Evolutionary conservation across 2,888 invertebrate genomes (phyloP), one percentile per base, ranked within the genome.

Genomic region (Dolomedes plantarius): DNA sequence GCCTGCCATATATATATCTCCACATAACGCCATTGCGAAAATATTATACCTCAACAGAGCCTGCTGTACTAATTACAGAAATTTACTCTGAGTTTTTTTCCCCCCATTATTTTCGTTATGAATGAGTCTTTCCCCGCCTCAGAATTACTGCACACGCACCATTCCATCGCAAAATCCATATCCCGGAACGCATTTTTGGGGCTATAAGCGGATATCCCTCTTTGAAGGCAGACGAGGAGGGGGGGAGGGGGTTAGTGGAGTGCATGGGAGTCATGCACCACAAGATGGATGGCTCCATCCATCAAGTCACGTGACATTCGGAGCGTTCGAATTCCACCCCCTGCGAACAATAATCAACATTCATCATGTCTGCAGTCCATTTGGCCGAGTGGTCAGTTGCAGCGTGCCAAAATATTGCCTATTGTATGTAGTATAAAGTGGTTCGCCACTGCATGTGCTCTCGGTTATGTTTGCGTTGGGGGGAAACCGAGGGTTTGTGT

Each of bases 271-370:
- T 56, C 56, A 56, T 56, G 56, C 28, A 32, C 32, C 29, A 39
- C 65, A 62, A 72, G 83, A 85, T 85, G 65, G 83, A 85, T 85
- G 65, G 77, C 77, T 77, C 77, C 65, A 85, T 85, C 83, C 72
- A 85, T 85, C 83, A 85, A 36, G 28, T 72, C 50, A 39, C 72
- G 77, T 85, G 83, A 85, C 83, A 73, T 68, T 74, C 29, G 28
- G 31, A 64, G 56, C 68, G 31, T n/a, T 36, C 46, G 39, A 62
- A 72, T 41, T 46, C 67, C 74, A 46, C 68, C 36, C 67, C 64
- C 50, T 50, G 27, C 56, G 77, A 85, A 85, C 83, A 85, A 85
- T 85, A 77, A 85, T 85, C 83, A 85, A 72, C 83, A 85, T 85
- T 73, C 83, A 85, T 78, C 83, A 78, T 39, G 72, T 73, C 68